Base-by-base conservation (phyloP, 2,113 vertebrate species). In the Ranitomeya variabilis region DNA sequence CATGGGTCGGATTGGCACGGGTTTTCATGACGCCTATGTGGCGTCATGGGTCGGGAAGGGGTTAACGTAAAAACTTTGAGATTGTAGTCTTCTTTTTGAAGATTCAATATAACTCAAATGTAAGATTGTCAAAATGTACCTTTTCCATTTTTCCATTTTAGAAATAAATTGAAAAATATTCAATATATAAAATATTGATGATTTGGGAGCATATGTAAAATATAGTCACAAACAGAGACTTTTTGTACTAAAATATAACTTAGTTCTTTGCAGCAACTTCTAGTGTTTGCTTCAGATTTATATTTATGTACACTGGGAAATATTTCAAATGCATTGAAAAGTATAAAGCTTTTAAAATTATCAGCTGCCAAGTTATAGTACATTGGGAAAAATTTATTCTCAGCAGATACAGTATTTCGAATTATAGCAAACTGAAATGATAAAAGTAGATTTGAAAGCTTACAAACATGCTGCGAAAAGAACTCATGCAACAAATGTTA, bases 381-480 rank as follows among this genome's bases (percentile, higher is more conserved):
- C 62, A 83, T 67, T 83, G 19, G 6, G 62, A 83, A 67, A 83
- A 67, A 81, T 62, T 26, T 81, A 62, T 21, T 67, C 62, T 83
- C 81, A 83, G 81, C 81, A 83, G 81, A 83, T 83, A 67, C 45
- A 67, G 81, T 66, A 83, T 83, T 83, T 67, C 54, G 45, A 83
- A 54, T 69, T 69, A 67, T 83, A 52, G 81, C 62, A 52, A 54
- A 54, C 62, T 83, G 37, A 69, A 83, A 83, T 67, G 81, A 83
- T 54, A 83, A 45, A 83, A 83, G 62, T 81, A 81, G 62, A 81
- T 83, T 62, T 83, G 62, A 69, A 83, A 83, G 64, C 62, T 83
- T 64, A 64, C 37, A 83, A 83, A 83, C 81, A 69, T 69, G 45
- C 81, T 69, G 81, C 21, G 54, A 69, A 52, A 67, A 83, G 62